Base-by-base conservation (phyloP, 2,113 vertebrate genomes). In the Parus major region DNA sequence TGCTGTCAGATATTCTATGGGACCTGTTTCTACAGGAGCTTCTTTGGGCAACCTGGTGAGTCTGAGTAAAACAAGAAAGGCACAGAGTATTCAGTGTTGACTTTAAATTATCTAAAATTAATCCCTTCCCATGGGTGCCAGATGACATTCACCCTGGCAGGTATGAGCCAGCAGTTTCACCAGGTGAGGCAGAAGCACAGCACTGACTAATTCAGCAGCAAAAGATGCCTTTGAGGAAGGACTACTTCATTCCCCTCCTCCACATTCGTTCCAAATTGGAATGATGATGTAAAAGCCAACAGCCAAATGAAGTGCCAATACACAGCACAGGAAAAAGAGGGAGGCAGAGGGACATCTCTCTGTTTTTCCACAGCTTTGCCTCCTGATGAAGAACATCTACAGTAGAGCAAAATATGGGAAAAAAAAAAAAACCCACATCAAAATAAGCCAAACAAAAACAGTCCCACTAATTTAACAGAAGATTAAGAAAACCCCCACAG, bases 181-280 rank as follows among this genome's bases (percentile, higher is more conserved):
- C 68, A 83, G 84, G 24, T 47, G 57, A 83, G 75, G 27, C 35
- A 24, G 36, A 64, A 63, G 63, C 63, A 68, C 27, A 88, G 82
- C 71, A 56, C 15, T 28, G 20, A 72, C 33, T 49, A 35, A 28
- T 18, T 31, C 2, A 78, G 70, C 72, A 89, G 88, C 88, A 47
- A 41, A 36, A 66, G 36, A 93, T 10, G 12, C 46, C 89, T 90
- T 35, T 72, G 39, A 88, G 63, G 75, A 66, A 82, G 59, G 19
- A 53, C 65, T 76, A 71, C 59, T 57, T 88, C 76, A 88, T 68
- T 47, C 79, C 79, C 33, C 44, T 78, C 88, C 57, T 85, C 75
- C 71, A 47, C 53, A 59, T 14, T 47, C 12, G 1, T 52, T 88
- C 82, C 75, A 86, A 64, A 2, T 6, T 61, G 55, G 33, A 86